Evolutionary conservation across 1,140 invertebrate genomes (phyloP).

Genomic region (Andricus grossulariae): DNA sequence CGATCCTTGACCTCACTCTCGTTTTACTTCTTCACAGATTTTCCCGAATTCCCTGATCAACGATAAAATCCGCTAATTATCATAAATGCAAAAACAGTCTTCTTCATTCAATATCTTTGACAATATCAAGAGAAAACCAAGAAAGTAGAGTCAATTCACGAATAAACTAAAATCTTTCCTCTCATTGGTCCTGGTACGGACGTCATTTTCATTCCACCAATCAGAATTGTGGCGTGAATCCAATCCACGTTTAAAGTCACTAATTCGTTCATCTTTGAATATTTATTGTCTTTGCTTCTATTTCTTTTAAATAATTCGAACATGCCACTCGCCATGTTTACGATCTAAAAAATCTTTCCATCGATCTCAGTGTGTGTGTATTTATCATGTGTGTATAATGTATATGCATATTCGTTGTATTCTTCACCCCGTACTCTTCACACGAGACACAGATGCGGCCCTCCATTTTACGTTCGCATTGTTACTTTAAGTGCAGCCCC

Average conservation of each 20-base stretch:
- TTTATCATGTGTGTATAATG: neutral
- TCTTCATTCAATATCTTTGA: neutral
- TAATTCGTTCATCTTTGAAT: too few relatives aligned
- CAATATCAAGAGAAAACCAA: neutral
- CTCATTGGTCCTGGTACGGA: too few relatives aligned
- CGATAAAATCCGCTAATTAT: conserved; percentile 1
- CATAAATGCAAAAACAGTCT: neutral
- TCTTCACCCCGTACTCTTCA: conserved; percentile 47
- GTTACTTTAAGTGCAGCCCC: conserved; percentile 73
- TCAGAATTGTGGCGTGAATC: too few relatives aligned
- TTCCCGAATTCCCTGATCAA: neutral
- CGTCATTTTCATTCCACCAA: too few relatives aligned
- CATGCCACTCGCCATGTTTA: conserved; percentile 1
- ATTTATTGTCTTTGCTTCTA: neutral
- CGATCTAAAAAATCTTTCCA: conserved; percentile 20
- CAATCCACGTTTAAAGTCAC: too few relatives aligned
- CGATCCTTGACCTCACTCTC: conserved; percentile 30
- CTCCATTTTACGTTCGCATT: conserved; percentile 74
- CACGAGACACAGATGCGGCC: conserved; percentile 69
- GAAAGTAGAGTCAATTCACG: too few relatives aligned
- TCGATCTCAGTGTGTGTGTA: neutral
- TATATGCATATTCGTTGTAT: neutral
- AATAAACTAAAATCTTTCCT: too few relatives aligned
- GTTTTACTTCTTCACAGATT: conserved; percentile 28
- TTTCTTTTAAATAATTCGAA: neutral